A percentile compares a stretch with the other conserved stretches of the same genome.
These are phyloP conservation scores for Apocheima hispidaria DNA, from an alignment of 2,888 invertebrate genomes.

Conservation along the genomic window DNA sequence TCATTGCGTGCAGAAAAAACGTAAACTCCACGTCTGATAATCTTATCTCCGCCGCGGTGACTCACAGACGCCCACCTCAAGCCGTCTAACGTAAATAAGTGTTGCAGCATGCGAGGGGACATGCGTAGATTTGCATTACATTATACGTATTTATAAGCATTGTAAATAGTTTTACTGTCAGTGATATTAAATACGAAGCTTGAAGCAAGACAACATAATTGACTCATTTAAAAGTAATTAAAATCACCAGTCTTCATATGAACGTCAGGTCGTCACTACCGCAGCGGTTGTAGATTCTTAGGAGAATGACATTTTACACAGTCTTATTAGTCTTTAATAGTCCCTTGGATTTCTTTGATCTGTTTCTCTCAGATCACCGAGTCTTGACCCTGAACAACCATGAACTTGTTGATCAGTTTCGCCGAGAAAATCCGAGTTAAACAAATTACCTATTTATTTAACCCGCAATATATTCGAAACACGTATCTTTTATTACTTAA, in stretches of 20 bases:
- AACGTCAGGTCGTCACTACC: not conserved
- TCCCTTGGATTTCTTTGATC: not conserved
- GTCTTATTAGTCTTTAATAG: not conserved
- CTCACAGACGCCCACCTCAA: slow-evolving; percentile 58
- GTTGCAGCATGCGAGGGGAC: slow-evolving; percentile 24
- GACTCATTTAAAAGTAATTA: not conserved
- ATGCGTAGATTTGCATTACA: slow-evolving; percentile 25
- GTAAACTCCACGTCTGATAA: slow-evolving; percentile 49
- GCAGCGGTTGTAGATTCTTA: not conserved
- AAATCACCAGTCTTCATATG: not conserved
- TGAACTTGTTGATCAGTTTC: slow-evolving; percentile 9
- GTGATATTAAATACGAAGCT: not conserved
- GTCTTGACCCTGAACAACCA: not conserved
- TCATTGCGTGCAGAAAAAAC: slow-evolving; percentile 46
- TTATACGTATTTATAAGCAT: slow-evolving; percentile 12
- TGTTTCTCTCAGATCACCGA: not conserved
- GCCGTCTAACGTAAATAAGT: slow-evolving; percentile 42
- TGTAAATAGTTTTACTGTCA: slow-evolving; percentile 24
- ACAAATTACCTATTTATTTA: slow-evolving; percentile 1
- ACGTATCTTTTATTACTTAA: slow-evolving; percentile 20
- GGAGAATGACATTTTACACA: not conserved
- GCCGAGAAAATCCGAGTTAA: not conserved
- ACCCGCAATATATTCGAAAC: slow-evolving; percentile 6
- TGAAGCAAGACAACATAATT: not conserved
- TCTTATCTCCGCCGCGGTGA: slow-evolving; percentile 54